Evolutionary conservation across 92 coral and sea anemone genomes (phyloP).

Genomic region (Plumapathes pennacea): DNA sequence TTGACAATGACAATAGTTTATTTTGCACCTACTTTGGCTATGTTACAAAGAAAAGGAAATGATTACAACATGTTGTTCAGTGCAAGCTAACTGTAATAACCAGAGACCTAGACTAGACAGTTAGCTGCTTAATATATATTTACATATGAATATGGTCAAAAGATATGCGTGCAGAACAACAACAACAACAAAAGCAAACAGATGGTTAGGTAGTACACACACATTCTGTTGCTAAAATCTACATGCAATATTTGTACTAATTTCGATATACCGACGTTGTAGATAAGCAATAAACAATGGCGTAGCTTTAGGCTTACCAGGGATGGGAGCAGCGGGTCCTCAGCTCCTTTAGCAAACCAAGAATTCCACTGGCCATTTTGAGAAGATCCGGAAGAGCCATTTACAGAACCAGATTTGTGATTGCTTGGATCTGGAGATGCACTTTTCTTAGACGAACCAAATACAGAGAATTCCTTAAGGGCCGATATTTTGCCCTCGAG

Average conservation of each 20-base stretch:
- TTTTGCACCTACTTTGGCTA: neutral
- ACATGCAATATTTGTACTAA: neutral
- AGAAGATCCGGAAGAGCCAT: slow-evolving; percentile 36
- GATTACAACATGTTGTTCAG: neutral
- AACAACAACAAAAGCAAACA: no score
- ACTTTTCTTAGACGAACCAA: slow-evolving; percentile 66
- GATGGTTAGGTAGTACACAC: no score
- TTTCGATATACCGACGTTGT: neutral
- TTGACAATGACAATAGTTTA: no score
- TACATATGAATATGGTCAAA: no score
- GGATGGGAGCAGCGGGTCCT: slow-evolving; percentile 80
- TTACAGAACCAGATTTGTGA: neutral
- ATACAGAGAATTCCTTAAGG: slow-evolving; percentile 71
- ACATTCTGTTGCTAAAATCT: no score
- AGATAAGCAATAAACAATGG: no score
- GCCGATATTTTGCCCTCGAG: slow-evolving; percentile 86
- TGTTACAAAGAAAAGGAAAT: neutral
- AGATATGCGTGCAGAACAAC: no score
- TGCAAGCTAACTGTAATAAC: no score
- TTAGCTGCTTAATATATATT: no score
- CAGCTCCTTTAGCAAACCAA: slow-evolving; percentile 68
- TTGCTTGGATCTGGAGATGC: slow-evolving; percentile 18
- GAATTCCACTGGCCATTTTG: slow-evolving; percentile 76
- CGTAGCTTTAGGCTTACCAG: slow-evolving; percentile 50
- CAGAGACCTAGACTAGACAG: no score